These are phyloP conservation scores for Onthophagus sagittarius DNA, from an alignment of 2,888 invertebrate species.

Conservation along the genomic window DNA sequence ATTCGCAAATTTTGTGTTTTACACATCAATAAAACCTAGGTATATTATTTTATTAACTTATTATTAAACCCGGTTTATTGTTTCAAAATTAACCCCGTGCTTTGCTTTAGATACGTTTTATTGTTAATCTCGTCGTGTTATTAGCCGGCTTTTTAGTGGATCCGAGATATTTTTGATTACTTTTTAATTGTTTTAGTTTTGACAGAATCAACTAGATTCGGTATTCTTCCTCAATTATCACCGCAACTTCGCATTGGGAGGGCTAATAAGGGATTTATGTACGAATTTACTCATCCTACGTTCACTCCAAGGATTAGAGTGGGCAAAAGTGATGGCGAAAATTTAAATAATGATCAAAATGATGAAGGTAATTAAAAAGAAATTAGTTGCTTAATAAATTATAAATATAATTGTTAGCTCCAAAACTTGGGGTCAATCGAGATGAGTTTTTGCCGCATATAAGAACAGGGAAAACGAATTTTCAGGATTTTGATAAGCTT, in stretches of 20 bases:
- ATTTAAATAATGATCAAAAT: background rate
- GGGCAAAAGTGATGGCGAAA: background rate
- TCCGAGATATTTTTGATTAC: background rate
- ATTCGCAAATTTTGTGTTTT: background rate
- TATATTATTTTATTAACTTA: background rate
- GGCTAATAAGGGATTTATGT: background rate
- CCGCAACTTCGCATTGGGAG: background rate
- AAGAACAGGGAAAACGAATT: background rate
- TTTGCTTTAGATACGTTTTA: no score
- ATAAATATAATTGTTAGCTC: background rate
- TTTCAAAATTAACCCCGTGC: background rate
- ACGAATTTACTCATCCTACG: background rate
- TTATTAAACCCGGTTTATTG: background rate
- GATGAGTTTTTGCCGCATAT: background rate
- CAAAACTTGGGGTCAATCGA: constrained; percentile 1
- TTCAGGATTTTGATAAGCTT: background rate
- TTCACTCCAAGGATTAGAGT: background rate
- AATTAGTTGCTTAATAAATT: background rate
- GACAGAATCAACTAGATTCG: background rate
- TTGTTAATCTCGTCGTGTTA: no score
- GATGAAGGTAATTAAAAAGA: background rate
- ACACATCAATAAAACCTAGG: background rate
- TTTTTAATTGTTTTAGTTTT: background rate
- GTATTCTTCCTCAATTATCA: background rate
- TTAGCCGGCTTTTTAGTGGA: background rate